Evolutionary conservation across 2,797 vertebrate species (phyloP).

Genomic region (Sternotherus odoratus): DNA sequence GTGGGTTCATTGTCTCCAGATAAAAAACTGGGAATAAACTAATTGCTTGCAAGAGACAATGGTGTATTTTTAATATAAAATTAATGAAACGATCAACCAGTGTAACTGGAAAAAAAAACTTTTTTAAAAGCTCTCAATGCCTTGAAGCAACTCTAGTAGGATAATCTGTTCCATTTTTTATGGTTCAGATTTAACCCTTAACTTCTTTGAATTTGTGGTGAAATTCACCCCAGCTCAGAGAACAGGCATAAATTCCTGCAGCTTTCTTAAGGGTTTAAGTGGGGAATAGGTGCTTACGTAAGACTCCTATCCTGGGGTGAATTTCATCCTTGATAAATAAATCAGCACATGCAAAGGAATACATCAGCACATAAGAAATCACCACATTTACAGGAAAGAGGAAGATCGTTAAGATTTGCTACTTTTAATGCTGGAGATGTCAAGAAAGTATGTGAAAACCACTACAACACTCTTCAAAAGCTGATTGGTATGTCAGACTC

Average conservation of each 20-base stretch:
- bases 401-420: not conserved
- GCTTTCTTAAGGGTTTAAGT: not conserved
- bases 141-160: not conserved
- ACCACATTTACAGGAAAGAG: not conserved
- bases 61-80: not conserved
- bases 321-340: not conserved
- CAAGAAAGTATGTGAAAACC: not conserved
- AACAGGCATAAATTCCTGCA: not conserved
- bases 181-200: not conserved
- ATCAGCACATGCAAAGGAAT: not conserved
- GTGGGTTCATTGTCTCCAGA: not conserved
- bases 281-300: not conserved
- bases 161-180: not conserved
- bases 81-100: not conserved
- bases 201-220: not conserved
- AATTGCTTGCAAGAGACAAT: not conserved
- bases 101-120: not conserved
- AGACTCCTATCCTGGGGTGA: fast-evolving
- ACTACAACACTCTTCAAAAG: not conserved
- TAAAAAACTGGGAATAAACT: not conserved
- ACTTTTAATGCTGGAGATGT: not conserved
- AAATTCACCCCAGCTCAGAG: not conserved
- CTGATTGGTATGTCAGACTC: fast-evolving
- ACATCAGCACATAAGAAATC: not conserved
- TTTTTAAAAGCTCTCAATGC: not conserved